phyloP scores from a whole-genome alignment of 2,888 invertebrate genomes.

The Acronicta alni region DNA sequence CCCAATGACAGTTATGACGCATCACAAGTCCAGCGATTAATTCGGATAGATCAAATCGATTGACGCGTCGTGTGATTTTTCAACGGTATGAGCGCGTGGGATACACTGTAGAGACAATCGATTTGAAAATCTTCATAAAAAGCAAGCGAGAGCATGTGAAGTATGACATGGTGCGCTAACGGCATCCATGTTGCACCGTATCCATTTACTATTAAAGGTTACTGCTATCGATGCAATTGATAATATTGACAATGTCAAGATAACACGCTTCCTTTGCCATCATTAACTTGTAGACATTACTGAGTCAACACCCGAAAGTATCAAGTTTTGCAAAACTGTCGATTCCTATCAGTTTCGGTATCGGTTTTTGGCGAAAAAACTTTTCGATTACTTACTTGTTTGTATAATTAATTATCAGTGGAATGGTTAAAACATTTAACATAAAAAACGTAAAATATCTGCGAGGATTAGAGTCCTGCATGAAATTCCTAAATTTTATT shows the following conservation, averaged over 20 bases:
- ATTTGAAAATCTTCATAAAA: constrained; percentile 65
- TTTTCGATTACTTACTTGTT: constrained; percentile 16
- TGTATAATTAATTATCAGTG: constrained; percentile 3
- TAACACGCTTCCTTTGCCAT: constrained; percentile 31
- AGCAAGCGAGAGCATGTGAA: constrained; percentile 69
- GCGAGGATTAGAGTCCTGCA: too few species aligned
- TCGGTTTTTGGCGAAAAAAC: constrained; percentile 5
- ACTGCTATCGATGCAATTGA: constrained; percentile 19
- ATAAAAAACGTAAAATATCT: too few species aligned
- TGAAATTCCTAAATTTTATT: too few species aligned
- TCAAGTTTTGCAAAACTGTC: constrained; percentile 16
- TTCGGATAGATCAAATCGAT: constrained; percentile 44
- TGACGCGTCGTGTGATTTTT: constrained; percentile 37
- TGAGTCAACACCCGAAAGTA: constrained; percentile 15
- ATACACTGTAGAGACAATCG: constrained; percentile 62
- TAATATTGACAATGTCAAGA: constrained; percentile 27
- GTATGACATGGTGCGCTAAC: constrained; percentile 57
- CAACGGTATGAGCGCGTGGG: constrained; percentile 57
- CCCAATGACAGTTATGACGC: constrained; percentile 10
- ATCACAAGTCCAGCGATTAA: constrained; percentile 13
- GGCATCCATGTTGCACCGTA: constrained; percentile 44
- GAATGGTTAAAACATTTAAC: background rate
- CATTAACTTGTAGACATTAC: constrained; percentile 18
- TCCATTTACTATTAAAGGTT: constrained; percentile 42
- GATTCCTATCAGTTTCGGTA: constrained; percentile 12